Evolutionary conservation across 2,113 vertebrate species (phyloP), one percentile per base, ranked within the genome.

Genomic region (Dermatemys mawii): DNA sequence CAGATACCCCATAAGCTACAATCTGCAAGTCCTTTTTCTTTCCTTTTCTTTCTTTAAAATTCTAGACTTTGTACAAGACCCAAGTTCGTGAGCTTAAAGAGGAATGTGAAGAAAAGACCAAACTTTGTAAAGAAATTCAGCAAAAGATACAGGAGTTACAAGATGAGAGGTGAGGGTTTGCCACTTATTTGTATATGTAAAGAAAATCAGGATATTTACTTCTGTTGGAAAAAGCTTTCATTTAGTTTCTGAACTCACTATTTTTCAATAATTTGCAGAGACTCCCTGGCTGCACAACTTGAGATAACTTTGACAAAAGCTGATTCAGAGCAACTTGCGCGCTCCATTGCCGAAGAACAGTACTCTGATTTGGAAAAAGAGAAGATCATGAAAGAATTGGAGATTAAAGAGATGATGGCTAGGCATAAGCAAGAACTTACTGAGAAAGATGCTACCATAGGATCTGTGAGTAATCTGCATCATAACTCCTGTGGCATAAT

Each of bases 361-460:
- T 99, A 99, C 95, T 99, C 99, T 0, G 99, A 99, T 96, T 97
- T 99, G 97, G 99, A 99, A 97, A 99, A 99, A 98, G 99, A 99
- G 97, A 99, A 99, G 97, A 99, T 99, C 91, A 99, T 99, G 99
- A 99, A 99, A 96, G 99, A 99, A 96, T 97, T 99, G 93, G 99
- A 99, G 95, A 99, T 99, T 93, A 99, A 99, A 97, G 99, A 99
- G 98, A 99, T 99, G 99, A 99, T 99, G 99, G 99, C 99, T 0
- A 98, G 99, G 83, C 99, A 99, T 95, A 99, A 99, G 54, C 99
- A 99, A 96, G 99, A 99, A 78, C 99, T 99, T 16, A 88, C 97
- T 0, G 99, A 99, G 94, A 99, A 99, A 97, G 99, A 99, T 96
- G 98, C 99, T 94, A 99, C 99, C 55, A 99, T 99, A 97, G 97